These are phyloP conservation scores for Carassius gibelio DNA, from an alignment of 2,113 vertebrate genomes.

Conservation along the genomic window DNA sequence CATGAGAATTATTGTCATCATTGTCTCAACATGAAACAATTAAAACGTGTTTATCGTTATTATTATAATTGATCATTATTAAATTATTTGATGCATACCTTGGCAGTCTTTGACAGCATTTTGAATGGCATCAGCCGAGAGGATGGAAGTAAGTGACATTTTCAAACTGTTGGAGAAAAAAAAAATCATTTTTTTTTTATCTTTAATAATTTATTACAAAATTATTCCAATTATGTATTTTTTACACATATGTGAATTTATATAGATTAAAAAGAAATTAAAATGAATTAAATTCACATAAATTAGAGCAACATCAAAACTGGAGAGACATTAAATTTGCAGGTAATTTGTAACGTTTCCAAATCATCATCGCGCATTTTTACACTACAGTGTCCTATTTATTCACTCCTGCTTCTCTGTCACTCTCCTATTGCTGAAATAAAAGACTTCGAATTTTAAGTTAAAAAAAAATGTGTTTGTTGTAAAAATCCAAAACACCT, in stretches of 20 bases:
- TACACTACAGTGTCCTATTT: not conserved
- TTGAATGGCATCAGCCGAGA: conserved; percentile 88
- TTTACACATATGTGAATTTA: too few relatives aligned
- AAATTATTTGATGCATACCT: conserved; percentile 74
- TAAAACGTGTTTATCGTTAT: not conserved
- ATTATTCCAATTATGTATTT: too few relatives aligned
- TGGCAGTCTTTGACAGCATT: conserved; percentile 93
- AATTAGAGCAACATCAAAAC: not conserved
- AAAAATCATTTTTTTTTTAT: not conserved
- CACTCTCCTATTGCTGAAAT: not conserved
- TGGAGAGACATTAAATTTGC: not conserved
- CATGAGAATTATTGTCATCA: too few relatives aligned
- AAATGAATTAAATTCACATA: not conserved
- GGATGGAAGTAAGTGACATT: conserved; percentile 92
- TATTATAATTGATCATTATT: not conserved
- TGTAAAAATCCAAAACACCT: not conserved
- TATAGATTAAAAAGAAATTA: too few relatives aligned
- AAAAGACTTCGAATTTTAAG: not conserved
- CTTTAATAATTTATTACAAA: not conserved
- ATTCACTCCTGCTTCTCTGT: not conserved
- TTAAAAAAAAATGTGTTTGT: not conserved
- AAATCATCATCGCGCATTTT: not conserved
- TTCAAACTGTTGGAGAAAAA: conserved; percentile 74
- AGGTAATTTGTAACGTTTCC: too few relatives aligned
- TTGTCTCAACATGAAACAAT: not conserved